phyloP scores from a whole-genome alignment of 92 coral and sea anemone species.

The Micromussa lordhowensis region DNA sequence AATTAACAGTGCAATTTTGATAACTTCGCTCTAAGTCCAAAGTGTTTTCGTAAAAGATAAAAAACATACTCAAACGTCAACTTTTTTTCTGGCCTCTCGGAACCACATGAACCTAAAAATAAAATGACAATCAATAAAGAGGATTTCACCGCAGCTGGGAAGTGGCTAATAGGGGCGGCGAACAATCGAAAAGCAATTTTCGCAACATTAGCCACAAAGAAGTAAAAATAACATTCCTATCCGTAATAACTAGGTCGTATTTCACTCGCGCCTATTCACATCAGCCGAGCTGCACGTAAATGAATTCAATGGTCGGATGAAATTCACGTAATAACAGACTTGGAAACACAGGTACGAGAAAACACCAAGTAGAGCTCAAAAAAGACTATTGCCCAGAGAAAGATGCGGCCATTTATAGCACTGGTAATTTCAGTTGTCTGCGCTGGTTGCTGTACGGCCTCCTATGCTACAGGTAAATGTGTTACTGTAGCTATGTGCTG shows the following conservation, averaged over 20 bases:
- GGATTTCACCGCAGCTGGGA: not conserved
- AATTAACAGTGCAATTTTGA: too few relatives aligned
- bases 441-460: too few relatives aligned
- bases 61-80: not conserved
- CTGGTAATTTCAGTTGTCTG: too few relatives aligned
- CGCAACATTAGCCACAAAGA: not conserved
- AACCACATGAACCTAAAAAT: not conserved
- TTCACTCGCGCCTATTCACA: not conserved
- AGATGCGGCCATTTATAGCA: too few relatives aligned
- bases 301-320: not conserved
- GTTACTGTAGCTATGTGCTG: too few relatives aligned
- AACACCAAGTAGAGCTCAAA: not conserved
- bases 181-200: not conserved
- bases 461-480: too few relatives aligned
- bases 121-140: not conserved
- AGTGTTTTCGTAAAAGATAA: not conserved
- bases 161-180: not conserved
- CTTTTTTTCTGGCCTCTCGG: not conserved
- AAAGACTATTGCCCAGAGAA: too few relatives aligned
- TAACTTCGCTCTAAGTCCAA: too few relatives aligned
- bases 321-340: not conserved
- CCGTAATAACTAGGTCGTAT: not conserved
- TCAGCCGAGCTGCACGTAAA: not conserved
- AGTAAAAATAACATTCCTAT: not conserved
- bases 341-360: not conserved